These are phyloP conservation scores for Thaleichthys pacificus DNA, from an alignment of 2,797 vertebrate genomes.

Conservation along the genomic window DNA sequence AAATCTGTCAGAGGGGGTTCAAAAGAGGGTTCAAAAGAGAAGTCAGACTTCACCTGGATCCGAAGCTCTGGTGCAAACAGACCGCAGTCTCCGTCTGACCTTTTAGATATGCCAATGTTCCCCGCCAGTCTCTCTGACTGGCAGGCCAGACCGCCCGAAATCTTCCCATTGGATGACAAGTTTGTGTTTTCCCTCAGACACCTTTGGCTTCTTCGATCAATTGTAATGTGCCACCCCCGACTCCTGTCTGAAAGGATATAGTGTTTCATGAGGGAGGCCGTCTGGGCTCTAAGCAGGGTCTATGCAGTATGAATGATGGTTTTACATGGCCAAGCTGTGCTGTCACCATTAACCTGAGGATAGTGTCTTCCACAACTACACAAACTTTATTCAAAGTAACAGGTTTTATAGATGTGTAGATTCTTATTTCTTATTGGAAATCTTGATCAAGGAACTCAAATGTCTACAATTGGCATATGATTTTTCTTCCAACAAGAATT, in stretches of 20 bases:
- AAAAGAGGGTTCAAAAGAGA: slow-evolving; percentile 56
- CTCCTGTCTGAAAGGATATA: slow-evolving; percentile 11
- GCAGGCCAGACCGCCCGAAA: slow-evolving; percentile 39
- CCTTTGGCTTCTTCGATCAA: slow-evolving; percentile 36
- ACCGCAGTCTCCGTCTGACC: slow-evolving; percentile 41
- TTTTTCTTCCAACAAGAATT: background rate
- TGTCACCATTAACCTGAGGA: no score
- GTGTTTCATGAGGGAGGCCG: background rate
- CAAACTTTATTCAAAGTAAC: no score
- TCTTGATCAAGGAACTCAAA: background rate
- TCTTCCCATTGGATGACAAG: slow-evolving; percentile 40
- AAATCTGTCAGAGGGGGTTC: slow-evolving; percentile 60
- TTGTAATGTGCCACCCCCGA: slow-evolving; percentile 15
- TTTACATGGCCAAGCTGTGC: no score
- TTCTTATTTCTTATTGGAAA: no score
- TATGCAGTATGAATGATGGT: no score
- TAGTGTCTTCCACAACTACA: no score
- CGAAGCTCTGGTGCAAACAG: slow-evolving; percentile 52
- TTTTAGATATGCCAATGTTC: slow-evolving; percentile 37
- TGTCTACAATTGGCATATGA: background rate
- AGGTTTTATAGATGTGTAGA: no score
- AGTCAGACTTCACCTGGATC: slow-evolving; percentile 57
- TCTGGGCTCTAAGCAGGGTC: no score
- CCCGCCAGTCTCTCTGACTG: slow-evolving; percentile 7
- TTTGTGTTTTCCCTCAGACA: slow-evolving; percentile 44